These are phyloP conservation scores for Darevskia nairensis DNA, from an alignment of 2,797 vertebrate species.

Conservation along the genomic window DNA sequence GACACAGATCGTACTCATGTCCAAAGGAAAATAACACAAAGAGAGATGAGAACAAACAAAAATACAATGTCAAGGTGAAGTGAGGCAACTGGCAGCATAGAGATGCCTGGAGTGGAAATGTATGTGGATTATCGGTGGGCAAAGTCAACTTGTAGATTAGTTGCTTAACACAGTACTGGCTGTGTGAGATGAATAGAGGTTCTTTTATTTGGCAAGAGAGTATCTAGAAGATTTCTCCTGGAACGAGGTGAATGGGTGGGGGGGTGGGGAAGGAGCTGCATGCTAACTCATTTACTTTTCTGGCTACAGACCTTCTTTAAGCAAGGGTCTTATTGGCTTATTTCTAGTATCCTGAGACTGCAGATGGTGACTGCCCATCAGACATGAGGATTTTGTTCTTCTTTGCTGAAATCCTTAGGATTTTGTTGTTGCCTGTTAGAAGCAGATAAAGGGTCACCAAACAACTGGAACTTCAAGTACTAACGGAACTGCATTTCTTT, in stretches of 20 bases:
- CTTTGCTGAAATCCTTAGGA: neutral
- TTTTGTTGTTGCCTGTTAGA: neutral
- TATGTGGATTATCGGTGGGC: neutral
- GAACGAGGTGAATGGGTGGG: neutral
- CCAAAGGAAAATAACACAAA: neutral
- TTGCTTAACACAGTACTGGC: neutral
- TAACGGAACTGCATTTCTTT: neutral
- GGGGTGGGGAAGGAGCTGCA: neutral
- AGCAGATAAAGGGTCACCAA: neutral
- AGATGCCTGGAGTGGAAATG: neutral
- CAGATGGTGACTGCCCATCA: neutral
- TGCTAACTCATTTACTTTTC: slow-evolving; percentile 3
- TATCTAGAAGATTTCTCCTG: neutral
- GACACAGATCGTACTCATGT: neutral
- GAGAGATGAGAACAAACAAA: neutral
- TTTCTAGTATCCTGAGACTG: neutral
- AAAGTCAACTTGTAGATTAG: neutral
- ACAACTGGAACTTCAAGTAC: neutral
- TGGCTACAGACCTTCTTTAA: neutral
- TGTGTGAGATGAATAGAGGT: neutral
- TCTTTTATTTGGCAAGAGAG: neutral
- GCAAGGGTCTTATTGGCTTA: neutral
- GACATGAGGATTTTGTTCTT: neutral
- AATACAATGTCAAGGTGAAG: neutral
- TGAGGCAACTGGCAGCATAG: neutral